Evolutionary conservation across 2,797 vertebrate species (phyloP).

Genomic region (Selene dorsalis): DNA sequence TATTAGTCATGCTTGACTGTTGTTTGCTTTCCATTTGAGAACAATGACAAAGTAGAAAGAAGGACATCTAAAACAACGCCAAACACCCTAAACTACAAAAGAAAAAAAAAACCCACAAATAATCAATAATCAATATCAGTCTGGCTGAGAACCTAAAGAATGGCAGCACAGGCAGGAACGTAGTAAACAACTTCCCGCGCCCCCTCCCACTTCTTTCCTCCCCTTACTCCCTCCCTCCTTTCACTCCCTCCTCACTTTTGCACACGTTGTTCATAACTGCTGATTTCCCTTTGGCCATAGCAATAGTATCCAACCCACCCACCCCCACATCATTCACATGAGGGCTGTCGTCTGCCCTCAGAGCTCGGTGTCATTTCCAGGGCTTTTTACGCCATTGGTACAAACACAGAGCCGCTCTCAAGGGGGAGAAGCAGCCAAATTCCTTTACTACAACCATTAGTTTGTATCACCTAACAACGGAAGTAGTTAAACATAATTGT

Average conservation of each 20-base stretch:
- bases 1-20: conserved; percentile 47
- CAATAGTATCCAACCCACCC: conserved; percentile 73
- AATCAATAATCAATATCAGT: conserved; percentile 62
- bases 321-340: conserved; percentile 70
- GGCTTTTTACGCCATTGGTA: conserved; percentile 60
- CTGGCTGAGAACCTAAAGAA: conserved; percentile 50
- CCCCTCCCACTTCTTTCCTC: conserved; percentile 75
- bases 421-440: conserved; percentile 39
- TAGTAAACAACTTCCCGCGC: conserved; percentile 82
- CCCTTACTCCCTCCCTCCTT: conserved; percentile 66
- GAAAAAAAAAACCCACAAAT: neutral
- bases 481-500: conserved; percentile 1
- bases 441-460: conserved; percentile 59
- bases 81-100: conserved; percentile 14
- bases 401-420: conserved; percentile 29
- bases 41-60: neutral
- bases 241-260: conserved; percentile 78
- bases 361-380: conserved; percentile 67
- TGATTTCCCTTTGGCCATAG: conserved; percentile 80
- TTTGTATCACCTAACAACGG: conserved; percentile 15
- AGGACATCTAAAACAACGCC: neutral
- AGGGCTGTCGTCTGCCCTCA: conserved; percentile 67
- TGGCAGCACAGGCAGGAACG: conserved; percentile 64
- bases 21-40: conserved; percentile 23
- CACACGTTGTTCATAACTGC: conserved; percentile 84